These are phyloP conservation scores for Trididemnum clinides DNA, from an alignment of 23 tunicate species.

Conservation along the genomic window DNA sequence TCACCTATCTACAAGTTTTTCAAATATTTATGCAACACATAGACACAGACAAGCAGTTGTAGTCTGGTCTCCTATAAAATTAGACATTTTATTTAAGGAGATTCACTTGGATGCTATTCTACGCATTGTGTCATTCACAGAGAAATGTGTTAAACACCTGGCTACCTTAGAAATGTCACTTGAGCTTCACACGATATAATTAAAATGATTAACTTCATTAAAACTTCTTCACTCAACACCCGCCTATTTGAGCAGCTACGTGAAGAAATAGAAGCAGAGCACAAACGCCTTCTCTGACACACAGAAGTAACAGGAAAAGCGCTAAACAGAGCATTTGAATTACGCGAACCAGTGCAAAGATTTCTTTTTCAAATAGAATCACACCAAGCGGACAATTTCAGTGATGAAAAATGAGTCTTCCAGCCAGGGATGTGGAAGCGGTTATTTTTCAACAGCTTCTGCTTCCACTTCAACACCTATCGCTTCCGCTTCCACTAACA, in stretches of 20 bases:
- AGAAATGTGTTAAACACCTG: not conserved
- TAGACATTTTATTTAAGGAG: too few species aligned
- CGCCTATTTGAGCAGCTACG: not conserved
- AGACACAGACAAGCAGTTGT: too few species aligned
- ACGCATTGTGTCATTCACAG: not conserved
- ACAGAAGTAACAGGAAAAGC: not conserved
- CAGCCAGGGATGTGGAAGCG: too few species aligned
- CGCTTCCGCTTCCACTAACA: too few species aligned
- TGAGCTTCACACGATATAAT: not conserved
- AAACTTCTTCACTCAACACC: not conserved
- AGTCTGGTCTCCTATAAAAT: too few species aligned
- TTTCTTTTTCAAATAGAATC: not conserved
- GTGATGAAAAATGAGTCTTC: not conserved
- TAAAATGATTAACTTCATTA: not conserved
- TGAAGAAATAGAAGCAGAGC: too few species aligned
- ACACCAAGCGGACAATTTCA: not conserved
- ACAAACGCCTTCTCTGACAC: too few species aligned
- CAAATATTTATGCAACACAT: too few species aligned
- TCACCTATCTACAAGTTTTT: too few species aligned
- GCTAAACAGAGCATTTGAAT: constrained; percentile 1
- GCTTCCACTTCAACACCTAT: too few species aligned
- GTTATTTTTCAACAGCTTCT: too few species aligned
- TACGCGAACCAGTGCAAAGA: constrained; percentile 7
- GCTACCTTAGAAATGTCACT: not conserved
- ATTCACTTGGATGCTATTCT: too few species aligned